Evolutionary conservation across 2,113 vertebrate species (phyloP).

Genomic region (Mionectes macconnelli): DNA sequence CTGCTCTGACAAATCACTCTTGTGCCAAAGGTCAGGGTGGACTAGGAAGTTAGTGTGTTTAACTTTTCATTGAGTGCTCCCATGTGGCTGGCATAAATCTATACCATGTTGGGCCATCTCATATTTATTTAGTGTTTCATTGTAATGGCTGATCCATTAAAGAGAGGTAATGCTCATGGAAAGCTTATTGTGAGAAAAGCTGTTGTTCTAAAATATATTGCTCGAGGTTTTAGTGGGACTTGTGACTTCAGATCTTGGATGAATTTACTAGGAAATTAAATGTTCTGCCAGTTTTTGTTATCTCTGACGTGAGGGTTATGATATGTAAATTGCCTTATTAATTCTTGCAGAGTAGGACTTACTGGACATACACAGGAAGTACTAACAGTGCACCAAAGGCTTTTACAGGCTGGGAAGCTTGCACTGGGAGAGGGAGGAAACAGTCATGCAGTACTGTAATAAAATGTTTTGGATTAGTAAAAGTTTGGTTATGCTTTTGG

Average conservation of each 20-base stretch:
- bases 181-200: neutral
- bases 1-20: neutral
- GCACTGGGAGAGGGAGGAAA: neutral
- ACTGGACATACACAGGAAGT: neutral
- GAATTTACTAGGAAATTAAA: neutral
- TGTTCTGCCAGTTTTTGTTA: neutral
- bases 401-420: neutral
- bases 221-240: neutral
- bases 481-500: neutral
- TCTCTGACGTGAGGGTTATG: neutral
- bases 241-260: neutral
- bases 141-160: neutral
- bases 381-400: neutral
- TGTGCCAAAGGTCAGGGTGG: neutral
- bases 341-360: neutral
- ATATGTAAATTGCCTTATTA: rapidly evolving
- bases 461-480: neutral
- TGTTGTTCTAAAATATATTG: neutral
- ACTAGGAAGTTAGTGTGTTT: neutral
- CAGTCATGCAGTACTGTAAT: neutral
- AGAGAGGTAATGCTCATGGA: neutral
- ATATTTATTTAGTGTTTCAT: neutral
- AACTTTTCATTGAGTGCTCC: neutral
- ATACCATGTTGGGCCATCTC: neutral
- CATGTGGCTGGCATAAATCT: neutral